Conservation (phyloP, 1,140 invertebrate genomes). For the Steinernema feltiae region DNA sequence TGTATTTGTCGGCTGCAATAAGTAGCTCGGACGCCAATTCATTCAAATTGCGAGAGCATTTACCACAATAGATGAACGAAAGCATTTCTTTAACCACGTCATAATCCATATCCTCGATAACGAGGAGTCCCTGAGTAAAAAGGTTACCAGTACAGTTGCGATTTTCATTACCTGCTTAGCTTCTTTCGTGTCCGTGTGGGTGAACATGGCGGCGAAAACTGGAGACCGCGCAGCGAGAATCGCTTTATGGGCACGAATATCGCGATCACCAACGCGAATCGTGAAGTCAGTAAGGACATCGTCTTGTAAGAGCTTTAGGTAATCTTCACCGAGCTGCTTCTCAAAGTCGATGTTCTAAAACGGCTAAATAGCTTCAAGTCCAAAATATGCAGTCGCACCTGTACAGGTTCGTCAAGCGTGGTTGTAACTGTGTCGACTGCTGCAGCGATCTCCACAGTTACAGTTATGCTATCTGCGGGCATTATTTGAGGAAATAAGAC, state of each 20-base stretch:
- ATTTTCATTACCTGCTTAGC: constrained; percentile 45
- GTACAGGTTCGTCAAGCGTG: constrained; percentile 38
- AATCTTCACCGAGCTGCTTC: constrained; percentile 48
- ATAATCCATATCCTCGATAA: constrained; percentile 53
- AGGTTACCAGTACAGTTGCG: no score
- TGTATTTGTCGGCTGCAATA: constrained; percentile 57
- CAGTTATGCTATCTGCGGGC: constrained; percentile 54
- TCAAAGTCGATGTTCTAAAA: constrained; percentile 37
- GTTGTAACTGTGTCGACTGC: constrained; percentile 57
- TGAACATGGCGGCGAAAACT: constrained; percentile 54
- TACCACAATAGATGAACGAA: constrained; percentile 52
- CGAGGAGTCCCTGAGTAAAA: constrained; percentile 50
- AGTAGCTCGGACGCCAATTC: constrained; percentile 55
- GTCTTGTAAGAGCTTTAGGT: constrained; percentile 47
- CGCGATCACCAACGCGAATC: constrained; percentile 41
- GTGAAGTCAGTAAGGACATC: constrained; percentile 51
- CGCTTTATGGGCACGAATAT: constrained; percentile 52
- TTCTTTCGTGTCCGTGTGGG: constrained; percentile 51
- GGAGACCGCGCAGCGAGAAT: constrained; percentile 56
- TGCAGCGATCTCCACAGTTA: constrained; percentile 57
- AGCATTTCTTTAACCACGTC: constrained; percentile 53
- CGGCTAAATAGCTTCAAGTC: background rate
- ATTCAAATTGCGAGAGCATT: constrained; percentile 43
- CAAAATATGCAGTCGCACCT: constrained; percentile 25
- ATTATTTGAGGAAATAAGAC: constrained; percentile 56